Evolutionary conservation across 2,113 vertebrate genomes (phyloP).

Genomic region (Albula goreensis): DNA sequence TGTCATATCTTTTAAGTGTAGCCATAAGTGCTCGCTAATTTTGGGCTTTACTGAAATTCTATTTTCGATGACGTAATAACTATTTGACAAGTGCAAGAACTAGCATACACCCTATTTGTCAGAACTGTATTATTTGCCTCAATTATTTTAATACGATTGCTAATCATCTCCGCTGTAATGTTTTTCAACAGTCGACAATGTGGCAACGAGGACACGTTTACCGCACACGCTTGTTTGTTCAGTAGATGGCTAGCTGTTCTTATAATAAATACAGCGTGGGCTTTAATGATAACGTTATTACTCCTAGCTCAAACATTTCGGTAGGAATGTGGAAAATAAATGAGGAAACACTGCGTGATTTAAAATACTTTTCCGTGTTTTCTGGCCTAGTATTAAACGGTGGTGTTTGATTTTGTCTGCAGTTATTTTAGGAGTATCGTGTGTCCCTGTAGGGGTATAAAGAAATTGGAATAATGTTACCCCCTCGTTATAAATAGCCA

Average conservation of each 20-base stretch:
- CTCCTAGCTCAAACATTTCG: background rate
- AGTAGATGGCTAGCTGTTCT: background rate
- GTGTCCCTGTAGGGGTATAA: conserved; percentile 19
- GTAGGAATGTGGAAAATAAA: background rate
- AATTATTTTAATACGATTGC: background rate
- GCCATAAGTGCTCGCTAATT: background rate
- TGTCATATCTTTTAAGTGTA: background rate
- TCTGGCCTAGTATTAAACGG: background rate
- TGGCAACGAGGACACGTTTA: background rate
- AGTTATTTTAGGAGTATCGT: conserved; percentile 33
- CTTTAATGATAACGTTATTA: background rate
- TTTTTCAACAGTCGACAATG: background rate
- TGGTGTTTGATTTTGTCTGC: conserved; percentile 24
- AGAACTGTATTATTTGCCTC: background rate
- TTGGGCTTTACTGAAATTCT: conserved; percentile 11
- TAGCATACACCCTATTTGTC: background rate
- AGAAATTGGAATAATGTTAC: conserved; percentile 45
- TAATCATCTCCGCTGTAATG: background rate
- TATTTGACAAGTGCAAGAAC: conserved; percentile 19
- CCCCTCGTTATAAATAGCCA: conserved; percentile 50
- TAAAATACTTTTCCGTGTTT: background rate
- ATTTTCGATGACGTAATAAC: conserved; percentile 38
- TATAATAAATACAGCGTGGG: background rate
- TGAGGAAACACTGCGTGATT: background rate
- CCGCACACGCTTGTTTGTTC: background rate